Percentiles rank a stretch among this genome's conserved stretches.
Evolutionary conservation across 1,140 invertebrate genomes (phyloP).

Genomic region (Trinorchestia longiramus): DNA sequence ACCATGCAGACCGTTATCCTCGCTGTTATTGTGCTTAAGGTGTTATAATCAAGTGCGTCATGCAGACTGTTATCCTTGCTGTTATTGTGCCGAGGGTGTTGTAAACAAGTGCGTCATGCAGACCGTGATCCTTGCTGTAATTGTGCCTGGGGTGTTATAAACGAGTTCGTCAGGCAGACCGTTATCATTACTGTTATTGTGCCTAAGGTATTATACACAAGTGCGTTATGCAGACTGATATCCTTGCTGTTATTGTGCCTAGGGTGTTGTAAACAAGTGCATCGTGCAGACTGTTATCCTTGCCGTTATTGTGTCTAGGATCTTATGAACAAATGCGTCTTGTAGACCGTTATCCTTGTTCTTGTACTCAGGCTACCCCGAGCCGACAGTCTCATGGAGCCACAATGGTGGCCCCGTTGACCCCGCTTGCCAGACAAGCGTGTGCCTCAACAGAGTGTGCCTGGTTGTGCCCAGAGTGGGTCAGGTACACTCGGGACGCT

Average conservation of each 20-base stretch:
- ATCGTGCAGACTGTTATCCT: not conserved
- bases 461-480: constrained; percentile 61
- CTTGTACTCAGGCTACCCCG: constrained; percentile 74
- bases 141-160: too few species aligned
- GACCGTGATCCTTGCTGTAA: not conserved
- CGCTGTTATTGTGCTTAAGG: too few species aligned
- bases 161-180: not conserved
- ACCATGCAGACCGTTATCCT: too few species aligned
- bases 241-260: too few species aligned
- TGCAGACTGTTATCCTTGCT: too few species aligned
- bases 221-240: not conserved
- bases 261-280: too few species aligned
- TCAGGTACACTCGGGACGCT: constrained; percentile 78
- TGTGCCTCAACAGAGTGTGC: constrained; percentile 60
- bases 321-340: too few species aligned
- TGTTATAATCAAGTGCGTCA: too few species aligned
- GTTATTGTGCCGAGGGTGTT: too few species aligned
- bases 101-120: too few species aligned
- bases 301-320: too few species aligned
- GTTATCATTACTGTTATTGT: constrained; percentile 24
- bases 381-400: constrained; percentile 80
- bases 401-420: constrained; percentile 75
- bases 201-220: too few species aligned
- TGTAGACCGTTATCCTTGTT: not conserved
- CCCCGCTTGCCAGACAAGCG: constrained; percentile 52